Conservation (phyloP, 2,113 vertebrate species). For the Zapornia atra region DNA sequence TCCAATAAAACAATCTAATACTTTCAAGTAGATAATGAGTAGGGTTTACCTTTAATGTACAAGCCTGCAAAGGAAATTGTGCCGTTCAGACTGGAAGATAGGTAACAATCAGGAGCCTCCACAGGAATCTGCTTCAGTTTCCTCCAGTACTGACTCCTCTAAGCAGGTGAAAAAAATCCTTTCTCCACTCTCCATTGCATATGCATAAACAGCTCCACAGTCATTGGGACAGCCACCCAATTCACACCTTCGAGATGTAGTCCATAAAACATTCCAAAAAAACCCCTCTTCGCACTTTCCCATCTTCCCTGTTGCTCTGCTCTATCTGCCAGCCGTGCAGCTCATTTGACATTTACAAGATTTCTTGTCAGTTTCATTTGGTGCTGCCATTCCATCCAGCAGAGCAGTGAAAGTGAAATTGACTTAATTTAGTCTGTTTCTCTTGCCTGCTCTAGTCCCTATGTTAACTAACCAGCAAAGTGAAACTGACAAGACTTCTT, state of each 20-base stretch:
- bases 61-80: background rate
- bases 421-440: slow-evolving; percentile 62
- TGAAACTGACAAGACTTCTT: slow-evolving; percentile 53
- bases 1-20: background rate
- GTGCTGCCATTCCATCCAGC: slow-evolving; percentile 60
- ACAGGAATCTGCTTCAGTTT: background rate
- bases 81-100: background rate
- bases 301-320: slow-evolving; percentile 53
- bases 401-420: slow-evolving; percentile 58
- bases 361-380: slow-evolving; percentile 68
- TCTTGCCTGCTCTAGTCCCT: slow-evolving; percentile 44
- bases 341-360: slow-evolving; percentile 71
- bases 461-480: slow-evolving; percentile 51
- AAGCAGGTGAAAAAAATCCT: slow-evolving; percentile 49
- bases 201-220: slow-evolving; percentile 64
- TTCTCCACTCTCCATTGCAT: slow-evolving; percentile 57
- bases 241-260: slow-evolving; percentile 57
- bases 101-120: background rate
- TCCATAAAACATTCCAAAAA: slow-evolving; percentile 61
- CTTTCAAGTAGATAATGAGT: background rate
- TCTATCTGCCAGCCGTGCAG: slow-evolving; percentile 63
- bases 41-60: background rate
- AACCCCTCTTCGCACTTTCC: slow-evolving; percentile 47
- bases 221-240: slow-evolving; percentile 50
- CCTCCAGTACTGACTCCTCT: background rate